phyloP scores from a whole-genome alignment of 2,888 invertebrate genomes.

The Diplazon laetatorius region DNA sequence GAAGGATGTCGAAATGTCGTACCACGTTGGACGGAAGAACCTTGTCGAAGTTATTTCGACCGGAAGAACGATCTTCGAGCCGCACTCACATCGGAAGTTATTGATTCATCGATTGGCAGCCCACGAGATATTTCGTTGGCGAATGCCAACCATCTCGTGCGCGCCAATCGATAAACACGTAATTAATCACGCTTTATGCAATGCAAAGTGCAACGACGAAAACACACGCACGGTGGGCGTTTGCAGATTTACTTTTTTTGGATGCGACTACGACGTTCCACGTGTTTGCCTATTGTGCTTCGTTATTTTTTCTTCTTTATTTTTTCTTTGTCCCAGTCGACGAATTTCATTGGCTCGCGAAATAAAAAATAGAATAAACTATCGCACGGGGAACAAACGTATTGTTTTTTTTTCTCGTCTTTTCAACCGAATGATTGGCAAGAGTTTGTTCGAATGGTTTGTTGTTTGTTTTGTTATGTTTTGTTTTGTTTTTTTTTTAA shows the following conservation, averaged over 20 bases:
- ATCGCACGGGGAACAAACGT: neutral
- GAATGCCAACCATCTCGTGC: slow-evolving; percentile 56
- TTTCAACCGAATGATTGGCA: neutral
- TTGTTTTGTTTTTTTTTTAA: neutral
- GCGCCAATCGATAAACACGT: slow-evolving; percentile 51
- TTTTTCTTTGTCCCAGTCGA: neutral
- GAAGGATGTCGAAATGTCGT: slow-evolving; percentile 6
- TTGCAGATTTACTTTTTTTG: slow-evolving; percentile 51
- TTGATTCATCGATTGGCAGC: slow-evolving; percentile 31
- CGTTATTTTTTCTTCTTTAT: slow-evolving; percentile 21
- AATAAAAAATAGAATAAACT: too few relatives aligned
- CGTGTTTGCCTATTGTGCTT: too few relatives aligned
- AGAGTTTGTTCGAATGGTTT: neutral
- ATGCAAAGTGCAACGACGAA: slow-evolving; percentile 50
- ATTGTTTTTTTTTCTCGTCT: neutral
- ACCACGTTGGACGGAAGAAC: neutral
- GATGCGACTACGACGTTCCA: slow-evolving; percentile 25
- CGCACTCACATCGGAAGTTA: neutral
- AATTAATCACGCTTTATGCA: slow-evolving; percentile 63
- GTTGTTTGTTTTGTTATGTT: neutral
- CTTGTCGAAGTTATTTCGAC: slow-evolving; percentile 7
- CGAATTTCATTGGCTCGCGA: neutral
- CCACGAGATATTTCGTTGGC: slow-evolving; percentile 38
- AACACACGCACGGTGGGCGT: slow-evolving; percentile 59
- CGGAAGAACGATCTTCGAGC: slow-evolving; percentile 4